A percentile compares a stretch with the other conserved stretches of the same genome.
Conservation (phyloP, 1,140 invertebrate genomes). For the Apis dorsata region DNA sequence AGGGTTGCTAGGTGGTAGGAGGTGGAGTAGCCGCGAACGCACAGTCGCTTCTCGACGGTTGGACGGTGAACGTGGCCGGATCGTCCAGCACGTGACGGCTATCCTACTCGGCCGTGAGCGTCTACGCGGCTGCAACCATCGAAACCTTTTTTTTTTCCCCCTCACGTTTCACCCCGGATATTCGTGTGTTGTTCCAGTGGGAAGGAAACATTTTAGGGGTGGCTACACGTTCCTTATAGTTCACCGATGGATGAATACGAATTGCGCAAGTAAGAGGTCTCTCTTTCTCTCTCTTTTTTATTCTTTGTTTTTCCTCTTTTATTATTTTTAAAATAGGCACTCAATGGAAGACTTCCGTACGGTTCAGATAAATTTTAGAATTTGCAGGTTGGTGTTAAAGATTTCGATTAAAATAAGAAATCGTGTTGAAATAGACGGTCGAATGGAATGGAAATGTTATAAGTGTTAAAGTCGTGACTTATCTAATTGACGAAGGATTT, state of each 20-base stretch:
- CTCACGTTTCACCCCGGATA: background rate
- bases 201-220: too few species aligned
- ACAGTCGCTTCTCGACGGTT: constrained; percentile 74
- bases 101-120: background rate
- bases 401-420: background rate
- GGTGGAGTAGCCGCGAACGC: constrained; percentile 60
- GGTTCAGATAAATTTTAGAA: background rate
- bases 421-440: background rate
- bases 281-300: background rate
- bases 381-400: background rate
- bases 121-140: background rate
- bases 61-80: constrained; percentile 57
- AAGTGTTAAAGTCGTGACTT: constrained; percentile 2
- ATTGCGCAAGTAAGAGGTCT: background rate
- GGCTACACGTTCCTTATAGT: too few species aligned
- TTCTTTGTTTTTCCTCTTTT: background rate
- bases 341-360: too few species aligned
- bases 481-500: constrained; percentile 3
- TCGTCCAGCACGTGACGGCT: constrained; percentile 1
- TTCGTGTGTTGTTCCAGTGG: constrained; percentile 6
- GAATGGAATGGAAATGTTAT: background rate
- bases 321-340: background rate
- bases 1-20: constrained; percentile 68
- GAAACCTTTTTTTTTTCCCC: too few species aligned
- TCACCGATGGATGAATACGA: background rate